These are phyloP conservation scores for Eptesicus fuscus DNA, from an alignment of 2,113 vertebrate species.

Conservation along the genomic window DNA sequence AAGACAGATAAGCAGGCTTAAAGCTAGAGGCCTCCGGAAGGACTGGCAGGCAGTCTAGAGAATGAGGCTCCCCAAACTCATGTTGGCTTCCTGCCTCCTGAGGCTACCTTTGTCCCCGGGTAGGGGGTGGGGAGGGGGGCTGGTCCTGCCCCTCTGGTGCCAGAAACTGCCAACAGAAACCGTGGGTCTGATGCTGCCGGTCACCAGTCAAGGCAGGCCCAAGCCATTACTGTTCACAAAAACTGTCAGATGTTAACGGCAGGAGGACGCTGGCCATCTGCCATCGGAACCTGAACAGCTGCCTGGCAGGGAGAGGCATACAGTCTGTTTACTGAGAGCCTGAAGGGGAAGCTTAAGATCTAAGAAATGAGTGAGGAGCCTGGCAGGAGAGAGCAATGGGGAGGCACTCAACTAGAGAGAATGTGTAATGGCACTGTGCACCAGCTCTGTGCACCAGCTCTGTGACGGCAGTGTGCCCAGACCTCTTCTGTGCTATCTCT, in stretches of 20 bases:
- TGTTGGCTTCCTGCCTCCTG: background rate
- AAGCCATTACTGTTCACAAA: background rate
- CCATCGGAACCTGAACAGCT: slow-evolving; percentile 23
- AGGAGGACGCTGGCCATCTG: slow-evolving; percentile 45
- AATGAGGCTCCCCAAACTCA: background rate
- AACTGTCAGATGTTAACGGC: slow-evolving; percentile 23
- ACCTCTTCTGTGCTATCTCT: background rate
- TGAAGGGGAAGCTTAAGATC: background rate
- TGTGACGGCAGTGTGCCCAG: background rate
- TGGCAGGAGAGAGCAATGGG: background rate
- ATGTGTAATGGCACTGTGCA: accelerated
- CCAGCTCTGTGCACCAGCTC: background rate
- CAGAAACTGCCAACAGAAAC: background rate
- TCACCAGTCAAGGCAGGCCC: background rate
- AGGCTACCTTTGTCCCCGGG: background rate
- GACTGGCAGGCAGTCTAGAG: background rate
- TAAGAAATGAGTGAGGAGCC: background rate
- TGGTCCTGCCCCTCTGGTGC: background rate
- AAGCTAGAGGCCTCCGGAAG: background rate
- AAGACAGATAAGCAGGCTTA: background rate
- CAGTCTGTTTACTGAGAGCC: background rate
- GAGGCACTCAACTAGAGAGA: background rate
- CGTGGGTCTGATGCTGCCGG: background rate
- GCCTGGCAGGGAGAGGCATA: background rate
- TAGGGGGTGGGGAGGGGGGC: no score